Evolutionary conservation across 2,888 invertebrate species (phyloP).

Genomic region (Taenaris catops): DNA sequence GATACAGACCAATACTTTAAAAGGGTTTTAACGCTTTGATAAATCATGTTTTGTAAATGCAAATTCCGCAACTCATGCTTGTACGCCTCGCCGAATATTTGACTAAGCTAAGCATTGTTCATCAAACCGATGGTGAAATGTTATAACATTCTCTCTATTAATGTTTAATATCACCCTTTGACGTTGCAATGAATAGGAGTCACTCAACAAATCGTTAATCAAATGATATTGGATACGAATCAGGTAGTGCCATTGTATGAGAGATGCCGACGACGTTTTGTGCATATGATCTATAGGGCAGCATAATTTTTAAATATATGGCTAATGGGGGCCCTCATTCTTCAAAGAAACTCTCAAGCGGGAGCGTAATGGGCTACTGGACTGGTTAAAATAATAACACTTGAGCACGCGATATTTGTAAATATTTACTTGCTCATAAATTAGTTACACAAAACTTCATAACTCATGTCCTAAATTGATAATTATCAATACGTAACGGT

Average conservation of each 20-base stretch:
- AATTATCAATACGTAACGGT: too few relatives aligned
- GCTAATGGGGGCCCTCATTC: slow-evolving; percentile 42
- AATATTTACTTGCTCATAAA: slow-evolving; percentile 15
- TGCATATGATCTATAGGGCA: slow-evolving; percentile 60
- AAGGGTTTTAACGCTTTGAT: slow-evolving; percentile 20
- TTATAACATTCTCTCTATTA: slow-evolving; percentile 64
- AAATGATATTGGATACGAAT: slow-evolving; percentile 68
- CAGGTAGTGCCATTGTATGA: slow-evolving; percentile 73
- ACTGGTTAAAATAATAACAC: slow-evolving; percentile 22
- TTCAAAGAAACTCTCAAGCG: slow-evolving; percentile 36
- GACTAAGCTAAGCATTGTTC: slow-evolving; percentile 26
- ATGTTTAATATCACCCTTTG: slow-evolving; percentile 75
- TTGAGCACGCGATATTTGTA: slow-evolving; percentile 19
- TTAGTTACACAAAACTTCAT: too few relatives aligned
- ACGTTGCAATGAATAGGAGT: slow-evolving; percentile 67
- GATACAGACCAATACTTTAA: slow-evolving; percentile 2
- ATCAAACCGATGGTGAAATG: slow-evolving; percentile 28
- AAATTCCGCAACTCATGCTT: slow-evolving; percentile 28
- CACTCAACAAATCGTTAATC: slow-evolving; percentile 79
- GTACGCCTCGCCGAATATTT: slow-evolving; percentile 15
- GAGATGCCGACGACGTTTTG: slow-evolving; percentile 57
- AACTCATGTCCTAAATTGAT: too few relatives aligned
- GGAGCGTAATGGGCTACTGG: slow-evolving; percentile 39
- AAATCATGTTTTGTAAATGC: slow-evolving; percentile 24
- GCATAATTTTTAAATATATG: slow-evolving; percentile 54